Evolutionary conservation across 2,888 invertebrate species (phyloP).

Genomic region (Phalera bucephala): DNA sequence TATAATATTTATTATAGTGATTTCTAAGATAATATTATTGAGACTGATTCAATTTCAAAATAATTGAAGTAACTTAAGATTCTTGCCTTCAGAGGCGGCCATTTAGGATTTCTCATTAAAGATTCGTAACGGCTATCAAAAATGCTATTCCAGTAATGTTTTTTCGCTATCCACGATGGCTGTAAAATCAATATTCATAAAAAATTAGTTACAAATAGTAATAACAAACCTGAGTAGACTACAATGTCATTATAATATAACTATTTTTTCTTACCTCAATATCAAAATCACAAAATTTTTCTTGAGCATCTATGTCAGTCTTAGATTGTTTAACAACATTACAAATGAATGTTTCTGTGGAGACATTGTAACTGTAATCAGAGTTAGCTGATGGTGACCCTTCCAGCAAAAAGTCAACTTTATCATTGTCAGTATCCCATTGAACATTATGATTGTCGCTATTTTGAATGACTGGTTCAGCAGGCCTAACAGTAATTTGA

Average conservation of each 20-base stretch:
- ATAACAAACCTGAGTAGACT: too few relatives aligned
- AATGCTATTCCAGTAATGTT: slow-evolving; percentile 60
- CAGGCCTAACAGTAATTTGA: slow-evolving; percentile 3
- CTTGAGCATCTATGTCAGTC: slow-evolving; percentile 57
- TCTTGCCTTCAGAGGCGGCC: slow-evolving; percentile 69
- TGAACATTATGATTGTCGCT: slow-evolving; percentile 12
- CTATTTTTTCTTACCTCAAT: slow-evolving; percentile 56
- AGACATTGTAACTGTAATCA: slow-evolving; percentile 41
- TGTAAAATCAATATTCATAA: slow-evolving; percentile 30
- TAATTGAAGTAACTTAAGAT: too few relatives aligned
- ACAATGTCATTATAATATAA: too few relatives aligned
- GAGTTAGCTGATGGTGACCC: slow-evolving; percentile 32
- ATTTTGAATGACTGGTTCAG: slow-evolving; percentile 4
- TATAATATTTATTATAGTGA: not conserved
- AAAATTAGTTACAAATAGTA: not conserved
- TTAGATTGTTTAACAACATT: slow-evolving; percentile 31
- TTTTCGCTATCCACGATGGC: slow-evolving; percentile 58
- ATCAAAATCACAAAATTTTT: slow-evolving; percentile 52
- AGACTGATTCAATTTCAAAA: not conserved
- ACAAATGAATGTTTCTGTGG: slow-evolving; percentile 41
- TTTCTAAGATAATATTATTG: slow-evolving; percentile 1
- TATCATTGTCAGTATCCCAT: slow-evolving; percentile 32
- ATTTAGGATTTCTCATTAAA: slow-evolving; percentile 63
- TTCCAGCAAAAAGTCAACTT: slow-evolving; percentile 53
- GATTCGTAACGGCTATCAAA: slow-evolving; percentile 68